Conservation (phyloP, 2,113 vertebrate genomes). For the Tretioscincus oriximinensis region DNA sequence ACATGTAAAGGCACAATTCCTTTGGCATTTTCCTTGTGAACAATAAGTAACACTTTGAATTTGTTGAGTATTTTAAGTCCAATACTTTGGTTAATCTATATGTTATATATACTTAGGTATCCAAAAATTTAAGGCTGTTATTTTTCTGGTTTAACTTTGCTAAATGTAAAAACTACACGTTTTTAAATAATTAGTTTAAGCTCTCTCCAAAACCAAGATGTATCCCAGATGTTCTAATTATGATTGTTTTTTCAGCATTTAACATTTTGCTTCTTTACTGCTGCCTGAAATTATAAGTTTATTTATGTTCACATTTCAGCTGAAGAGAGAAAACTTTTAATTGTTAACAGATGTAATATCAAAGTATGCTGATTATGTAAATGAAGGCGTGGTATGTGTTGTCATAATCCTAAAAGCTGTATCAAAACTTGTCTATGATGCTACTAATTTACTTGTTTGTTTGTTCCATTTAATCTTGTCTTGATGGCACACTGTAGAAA, state of each 20-base stretch:
- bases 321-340: constrained; percentile 65
- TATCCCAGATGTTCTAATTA: constrained; percentile 71
- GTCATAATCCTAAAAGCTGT: constrained; percentile 64
- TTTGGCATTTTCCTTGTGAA: no score
- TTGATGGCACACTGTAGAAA: constrained; percentile 70
- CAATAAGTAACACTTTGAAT: no score
- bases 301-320: constrained; percentile 69
- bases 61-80: background rate
- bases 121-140: background rate
- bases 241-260: constrained; percentile 71
- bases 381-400: constrained; percentile 59
- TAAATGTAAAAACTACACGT: constrained; percentile 23
- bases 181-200: constrained; percentile 17
- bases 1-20: no score
- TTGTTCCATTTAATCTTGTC: constrained; percentile 67
- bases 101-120: background rate
- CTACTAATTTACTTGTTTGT: constrained; percentile 70
- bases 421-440: constrained; percentile 42
- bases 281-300: constrained; percentile 64
- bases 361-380: constrained; percentile 66
- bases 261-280: constrained; percentile 63
- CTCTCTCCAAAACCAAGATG: background rate
- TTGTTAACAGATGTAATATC: constrained; percentile 76
- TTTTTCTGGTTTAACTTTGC: background rate
- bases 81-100: constrained; percentile 5